Base-by-base conservation (phyloP, 2,797 vertebrate species). In the Nasua narica region DNA sequence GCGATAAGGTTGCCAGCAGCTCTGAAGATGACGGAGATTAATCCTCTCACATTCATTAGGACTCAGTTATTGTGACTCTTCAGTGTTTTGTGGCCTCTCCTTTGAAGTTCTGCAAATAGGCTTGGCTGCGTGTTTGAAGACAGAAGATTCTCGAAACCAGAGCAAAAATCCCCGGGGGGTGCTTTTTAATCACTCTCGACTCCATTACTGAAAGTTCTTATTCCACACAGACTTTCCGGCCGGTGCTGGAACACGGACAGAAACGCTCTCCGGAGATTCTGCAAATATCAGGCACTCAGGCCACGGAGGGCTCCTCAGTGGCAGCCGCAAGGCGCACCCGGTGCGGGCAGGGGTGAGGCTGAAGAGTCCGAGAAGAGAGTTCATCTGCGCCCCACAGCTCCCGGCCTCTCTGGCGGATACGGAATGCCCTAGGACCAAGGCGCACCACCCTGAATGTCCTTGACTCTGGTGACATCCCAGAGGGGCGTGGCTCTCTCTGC, bases 91-190 rank as follows among this genome's bases (percentile, higher is more conserved):
- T 4, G 19, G 62, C n/a, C 46, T 95, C 19, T 58, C 77, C 72
- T 95, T 96, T 96, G 67, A 46, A 15, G 54, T 29, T 84, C 94
- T 54, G 43, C 54, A 83, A 89, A 90, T 65, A 23, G 46, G 60
- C 91, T 79, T 86, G 83, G 69, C 72, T 2, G 69, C 11, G 1
- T 43, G 60, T 91, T 70, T 96, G 91, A 85, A 14, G 21, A 95
- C 56, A 87, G 62, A 90, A 90, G 96, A 91, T 96, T 60, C 91
- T 74, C 2, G 82, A 92, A 97, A 70, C 35, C 83, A 89, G 89
- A 2, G 15, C 43, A 62, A 91, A 91, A 25, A 50, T 90, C 65
- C 58, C 46, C 76, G 40, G 74, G 15, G 37, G n/a, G 60, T 27
- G 27, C 8, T 23, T 58, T 46, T 91, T n/a, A 76, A 96, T 94